Evolutionary conservation across 2,888 invertebrate genomes (phyloP).

Genomic region (Drosophila quinaria): DNA sequence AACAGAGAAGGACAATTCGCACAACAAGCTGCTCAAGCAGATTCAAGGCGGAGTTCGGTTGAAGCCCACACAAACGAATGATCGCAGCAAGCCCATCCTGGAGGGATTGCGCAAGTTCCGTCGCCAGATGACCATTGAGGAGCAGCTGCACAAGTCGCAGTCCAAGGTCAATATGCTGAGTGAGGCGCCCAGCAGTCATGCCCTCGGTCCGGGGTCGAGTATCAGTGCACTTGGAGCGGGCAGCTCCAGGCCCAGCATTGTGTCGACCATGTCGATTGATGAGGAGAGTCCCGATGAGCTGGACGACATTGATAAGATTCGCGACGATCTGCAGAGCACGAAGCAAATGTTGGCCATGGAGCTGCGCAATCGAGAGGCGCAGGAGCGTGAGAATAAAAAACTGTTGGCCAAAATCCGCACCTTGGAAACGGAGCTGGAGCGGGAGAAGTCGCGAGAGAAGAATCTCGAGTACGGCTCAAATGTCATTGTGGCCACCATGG

Average conservation of each 20-base stretch:
- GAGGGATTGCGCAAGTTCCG: slow-evolving; percentile 94
- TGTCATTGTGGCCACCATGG: slow-evolving; percentile 82
- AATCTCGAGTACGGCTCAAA: slow-evolving; percentile 82
- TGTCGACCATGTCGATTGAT: slow-evolving; percentile 85
- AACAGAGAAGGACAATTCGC: slow-evolving; percentile 93
- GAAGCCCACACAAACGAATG: slow-evolving; percentile 92
- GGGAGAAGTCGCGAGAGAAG: slow-evolving; percentile 87
- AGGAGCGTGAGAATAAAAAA: slow-evolving; percentile 94
- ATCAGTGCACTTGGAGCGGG: slow-evolving; percentile 55
- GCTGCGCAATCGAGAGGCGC: slow-evolving; percentile 93
- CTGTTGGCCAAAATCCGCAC: slow-evolving; percentile 92
- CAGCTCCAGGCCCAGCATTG: slow-evolving; percentile 72
- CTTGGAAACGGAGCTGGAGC: slow-evolving; percentile 92
- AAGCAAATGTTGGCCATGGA: slow-evolving; percentile 96
- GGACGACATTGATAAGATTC: slow-evolving; percentile 95
- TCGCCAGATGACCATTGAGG: slow-evolving; percentile 95
- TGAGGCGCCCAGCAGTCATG: slow-evolving; percentile 72
- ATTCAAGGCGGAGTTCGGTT: slow-evolving; percentile 92
- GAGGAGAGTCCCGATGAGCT: slow-evolving; percentile 93
- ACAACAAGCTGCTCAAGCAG: slow-evolving; percentile 92
- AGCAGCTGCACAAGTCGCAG: slow-evolving; percentile 94
- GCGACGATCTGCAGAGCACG: slow-evolving; percentile 96
- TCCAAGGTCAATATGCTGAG: slow-evolving; percentile 87
- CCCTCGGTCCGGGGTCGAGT: slow-evolving; percentile 51
- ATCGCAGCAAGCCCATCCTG: slow-evolving; percentile 93